Evolutionary conservation across 2,888 invertebrate species (phyloP).

Genomic region (Limnephilus marmoratus): DNA sequence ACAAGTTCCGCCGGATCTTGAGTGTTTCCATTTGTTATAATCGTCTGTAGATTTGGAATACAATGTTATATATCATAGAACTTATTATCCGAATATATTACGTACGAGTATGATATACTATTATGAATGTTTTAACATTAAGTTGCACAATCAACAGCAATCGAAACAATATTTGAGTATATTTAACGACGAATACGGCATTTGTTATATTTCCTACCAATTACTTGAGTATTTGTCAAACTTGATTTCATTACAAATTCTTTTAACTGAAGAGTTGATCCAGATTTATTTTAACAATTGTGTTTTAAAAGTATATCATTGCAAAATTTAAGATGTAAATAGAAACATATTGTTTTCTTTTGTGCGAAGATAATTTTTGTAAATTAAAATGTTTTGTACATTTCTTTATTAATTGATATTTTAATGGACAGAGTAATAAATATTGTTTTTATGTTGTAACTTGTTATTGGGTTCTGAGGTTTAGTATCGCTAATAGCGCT

Average conservation of each 20-base stretch:
- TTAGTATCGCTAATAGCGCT: conserved; percentile 22
- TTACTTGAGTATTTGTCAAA: conserved; percentile 27
- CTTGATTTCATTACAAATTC: background rate
- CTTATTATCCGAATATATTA: conserved; percentile 58
- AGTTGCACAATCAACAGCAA: conserved; percentile 58
- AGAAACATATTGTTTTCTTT: conserved; percentile 43
- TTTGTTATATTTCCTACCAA: conserved; percentile 44
- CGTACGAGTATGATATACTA: conserved; percentile 50
- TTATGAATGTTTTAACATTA: conserved; percentile 54
- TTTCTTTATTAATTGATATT: conserved; percentile 58
- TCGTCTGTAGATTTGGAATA: conserved; percentile 65
- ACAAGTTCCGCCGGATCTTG: conserved; percentile 15
- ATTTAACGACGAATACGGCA: conserved; percentile 44
- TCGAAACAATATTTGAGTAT: conserved; percentile 45
- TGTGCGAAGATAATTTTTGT: conserved; percentile 48
- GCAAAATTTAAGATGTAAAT: conserved; percentile 52
- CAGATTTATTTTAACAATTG: conserved; percentile 37
- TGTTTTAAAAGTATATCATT: conserved; percentile 47
- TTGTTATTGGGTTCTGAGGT: conserved; percentile 55
- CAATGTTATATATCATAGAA: conserved; percentile 62
- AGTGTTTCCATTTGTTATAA: conserved; percentile 62
- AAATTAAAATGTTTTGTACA: conserved; percentile 57
- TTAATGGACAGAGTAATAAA: conserved; percentile 49
- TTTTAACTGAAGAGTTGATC: conserved; percentile 10
- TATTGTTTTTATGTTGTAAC: conserved; percentile 56